phyloP scores from a whole-genome alignment of 30 jellyfish, hydroid and myxozoan genomes.

The Cassiopea andromeda region DNA sequence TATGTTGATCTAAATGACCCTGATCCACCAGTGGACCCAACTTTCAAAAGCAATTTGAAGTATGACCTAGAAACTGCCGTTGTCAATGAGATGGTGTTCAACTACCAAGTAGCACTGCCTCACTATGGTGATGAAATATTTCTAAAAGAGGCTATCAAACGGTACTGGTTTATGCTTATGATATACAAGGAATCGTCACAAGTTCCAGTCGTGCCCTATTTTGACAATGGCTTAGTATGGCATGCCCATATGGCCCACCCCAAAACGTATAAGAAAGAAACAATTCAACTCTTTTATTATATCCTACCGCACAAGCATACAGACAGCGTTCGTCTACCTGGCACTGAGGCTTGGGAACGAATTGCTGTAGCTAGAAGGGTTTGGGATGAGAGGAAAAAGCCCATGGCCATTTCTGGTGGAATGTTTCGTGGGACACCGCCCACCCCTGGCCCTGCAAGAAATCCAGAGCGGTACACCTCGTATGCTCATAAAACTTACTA shows the following conservation, averaged over 20 bases:
- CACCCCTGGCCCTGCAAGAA: constrained; percentile 27
- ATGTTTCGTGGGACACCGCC: constrained; percentile 97
- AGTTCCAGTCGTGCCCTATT: constrained; percentile 85
- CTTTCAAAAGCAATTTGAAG: constrained; percentile 22
- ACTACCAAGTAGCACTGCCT: constrained; percentile 83
- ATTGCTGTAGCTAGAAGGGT: constrained; percentile 68
- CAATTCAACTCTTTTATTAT: constrained; percentile 53
- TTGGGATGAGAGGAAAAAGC: constrained; percentile 64
- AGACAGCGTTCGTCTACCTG: constrained; percentile 82
- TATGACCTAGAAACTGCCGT: constrained; percentile 74
- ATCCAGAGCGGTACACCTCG: constrained; percentile 57
- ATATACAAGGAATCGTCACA: constrained; percentile 72
- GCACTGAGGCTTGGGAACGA: constrained; percentile 52
- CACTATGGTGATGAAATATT: constrained; percentile 76
- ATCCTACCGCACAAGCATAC: constrained; percentile 76
- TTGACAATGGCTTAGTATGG: constrained; percentile 90
- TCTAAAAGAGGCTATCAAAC: constrained; percentile 78
- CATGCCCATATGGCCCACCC: constrained; percentile 92
- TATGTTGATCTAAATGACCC: constrained; percentile 71
- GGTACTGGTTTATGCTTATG: constrained; percentile 76
- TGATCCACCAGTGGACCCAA: constrained; percentile 49
- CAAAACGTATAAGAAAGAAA: constrained; percentile 56
- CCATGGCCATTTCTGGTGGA: constrained; percentile 91
- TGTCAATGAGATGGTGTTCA: constrained; percentile 71
- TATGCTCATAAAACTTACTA: constrained; percentile 44